Evolutionary conservation across 2,888 invertebrate species (phyloP), one percentile per base, ranked within the genome.

Genomic region (Dinocampus coccinellae): DNA sequence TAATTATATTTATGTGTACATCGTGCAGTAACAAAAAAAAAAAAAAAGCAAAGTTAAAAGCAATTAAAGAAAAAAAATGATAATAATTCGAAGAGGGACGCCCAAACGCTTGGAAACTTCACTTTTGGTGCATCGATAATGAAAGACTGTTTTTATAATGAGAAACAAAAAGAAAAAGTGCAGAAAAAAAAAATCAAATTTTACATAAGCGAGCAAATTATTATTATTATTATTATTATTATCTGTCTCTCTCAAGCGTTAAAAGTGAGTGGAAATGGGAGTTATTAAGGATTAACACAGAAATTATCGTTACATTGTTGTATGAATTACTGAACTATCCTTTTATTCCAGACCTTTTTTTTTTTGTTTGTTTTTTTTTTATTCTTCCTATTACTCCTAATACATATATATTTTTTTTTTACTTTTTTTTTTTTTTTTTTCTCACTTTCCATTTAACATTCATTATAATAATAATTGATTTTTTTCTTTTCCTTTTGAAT

Each of bases 81-180:
- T n/a, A 47, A 16, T 7, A 7, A 16, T 20, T 7, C 24, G 13
- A 64, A 66, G 70, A 70, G 70, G 65, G 70, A 70, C 70, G 65
- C 22, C 20, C 65, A 64, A 60, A 55, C 74, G 76, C 74, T 73
- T 75, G 73, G 75, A 75, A 76, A 75, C 66, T 63, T 77, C 68
- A 72, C 73, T 75, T 76, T 77, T 76, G 78, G 78, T 79, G 82
- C 80, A 71, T 77, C 72, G 76, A 70, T 75, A 78, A 80, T 75
- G 78, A 79, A 83, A 82, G 82, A 83, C 82, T 83, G 81, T 3
- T 80, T 81, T 79, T 81, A 78, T 76, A 79, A 77, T 77, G 58
- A 61, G 61, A 68, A 65, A 70, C 73, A 66, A 66, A 64, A 62
- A 65, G 69, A 69, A 70, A 72, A 52, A 64, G 68, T 47, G 57